These are phyloP conservation scores for Antechinus stuartii DNA, from an alignment of 2,113 vertebrate species.

Conservation along the genomic window DNA sequence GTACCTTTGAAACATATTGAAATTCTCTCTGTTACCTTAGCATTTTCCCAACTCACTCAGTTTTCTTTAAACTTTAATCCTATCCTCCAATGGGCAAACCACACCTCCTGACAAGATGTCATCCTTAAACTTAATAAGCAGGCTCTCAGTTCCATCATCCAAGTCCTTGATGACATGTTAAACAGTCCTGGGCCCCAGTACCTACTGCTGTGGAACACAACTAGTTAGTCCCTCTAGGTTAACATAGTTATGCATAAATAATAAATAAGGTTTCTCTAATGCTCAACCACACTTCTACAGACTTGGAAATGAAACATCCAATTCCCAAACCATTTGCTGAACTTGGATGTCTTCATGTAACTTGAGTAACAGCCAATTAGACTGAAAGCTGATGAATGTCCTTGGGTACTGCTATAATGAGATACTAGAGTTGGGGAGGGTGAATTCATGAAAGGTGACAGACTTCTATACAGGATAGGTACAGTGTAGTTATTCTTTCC, in stretches of 20 bases:
- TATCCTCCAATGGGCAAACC: slow-evolving; percentile 39
- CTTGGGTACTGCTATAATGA: background rate
- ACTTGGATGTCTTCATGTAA: background rate
- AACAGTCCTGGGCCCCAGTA: slow-evolving; percentile 28
- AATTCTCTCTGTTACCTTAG: background rate
- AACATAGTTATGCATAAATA: slow-evolving; percentile 24
- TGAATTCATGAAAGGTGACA: background rate
- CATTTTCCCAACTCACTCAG: slow-evolving; percentile 31
- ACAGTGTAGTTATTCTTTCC: background rate
- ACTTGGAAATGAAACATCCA: slow-evolving; percentile 37
- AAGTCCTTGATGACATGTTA: slow-evolving; percentile 32
- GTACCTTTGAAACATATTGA: background rate
- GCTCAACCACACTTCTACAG: slow-evolving; percentile 5
- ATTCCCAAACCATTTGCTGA: slow-evolving; percentile 28
- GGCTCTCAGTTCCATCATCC: background rate
- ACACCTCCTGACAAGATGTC: slow-evolving; percentile 1
- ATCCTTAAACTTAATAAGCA: slow-evolving; percentile 51
- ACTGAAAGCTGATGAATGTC: background rate
- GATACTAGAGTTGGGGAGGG: background rate
- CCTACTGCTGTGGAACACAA: background rate
- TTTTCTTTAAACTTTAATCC: slow-evolving; percentile 54
- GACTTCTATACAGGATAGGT: background rate
- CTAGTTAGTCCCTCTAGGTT: background rate
- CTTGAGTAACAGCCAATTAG: background rate
- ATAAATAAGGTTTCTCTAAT: slow-evolving; percentile 50